These are phyloP conservation scores for Pheosia gnoma DNA, from an alignment of 2,888 invertebrate genomes.

Conservation along the genomic window DNA sequence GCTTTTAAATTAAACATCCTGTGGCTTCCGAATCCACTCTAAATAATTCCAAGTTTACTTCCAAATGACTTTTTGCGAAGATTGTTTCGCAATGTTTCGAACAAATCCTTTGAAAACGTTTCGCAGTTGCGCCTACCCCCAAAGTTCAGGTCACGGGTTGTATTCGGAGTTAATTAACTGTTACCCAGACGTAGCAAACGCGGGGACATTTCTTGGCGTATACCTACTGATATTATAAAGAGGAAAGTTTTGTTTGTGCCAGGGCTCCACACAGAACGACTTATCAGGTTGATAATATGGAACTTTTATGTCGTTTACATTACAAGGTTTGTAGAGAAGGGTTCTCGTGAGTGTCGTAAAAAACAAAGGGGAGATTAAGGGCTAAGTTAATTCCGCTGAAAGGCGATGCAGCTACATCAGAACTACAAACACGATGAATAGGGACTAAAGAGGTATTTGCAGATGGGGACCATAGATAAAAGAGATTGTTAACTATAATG, in stretches of 20 bases:
- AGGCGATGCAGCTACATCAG: neutral
- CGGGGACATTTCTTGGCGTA: neutral
- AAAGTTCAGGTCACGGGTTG: slow-evolving; percentile 22
- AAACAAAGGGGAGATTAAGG: slow-evolving; percentile 2
- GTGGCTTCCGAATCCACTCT: neutral
- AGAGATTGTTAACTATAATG: neutral
- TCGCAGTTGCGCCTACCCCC: slow-evolving; percentile 11
- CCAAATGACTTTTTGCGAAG: slow-evolving; percentile 1
- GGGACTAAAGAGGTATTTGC: neutral
- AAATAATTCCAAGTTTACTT: neutral
- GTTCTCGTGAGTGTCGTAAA: slow-evolving; percentile 4
- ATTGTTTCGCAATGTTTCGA: slow-evolving; percentile 1
- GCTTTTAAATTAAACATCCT: neutral
- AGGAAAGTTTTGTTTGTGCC: slow-evolving; percentile 4
- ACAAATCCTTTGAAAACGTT: slow-evolving; percentile 4
- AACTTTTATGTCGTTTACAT: slow-evolving; percentile 5
- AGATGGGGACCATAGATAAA: neutral
- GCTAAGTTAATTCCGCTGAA: neutral
- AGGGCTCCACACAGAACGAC: neutral
- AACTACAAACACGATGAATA: neutral
- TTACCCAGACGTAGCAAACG: slow-evolving; percentile 8
- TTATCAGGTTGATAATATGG: slow-evolving; percentile 3
- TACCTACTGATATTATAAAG: neutral
- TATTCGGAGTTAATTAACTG: slow-evolving; percentile 23
- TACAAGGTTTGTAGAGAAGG: neutral